phyloP scores from a whole-genome alignment of 1,140 invertebrate genomes.

The Drosophila parvula region DNA sequence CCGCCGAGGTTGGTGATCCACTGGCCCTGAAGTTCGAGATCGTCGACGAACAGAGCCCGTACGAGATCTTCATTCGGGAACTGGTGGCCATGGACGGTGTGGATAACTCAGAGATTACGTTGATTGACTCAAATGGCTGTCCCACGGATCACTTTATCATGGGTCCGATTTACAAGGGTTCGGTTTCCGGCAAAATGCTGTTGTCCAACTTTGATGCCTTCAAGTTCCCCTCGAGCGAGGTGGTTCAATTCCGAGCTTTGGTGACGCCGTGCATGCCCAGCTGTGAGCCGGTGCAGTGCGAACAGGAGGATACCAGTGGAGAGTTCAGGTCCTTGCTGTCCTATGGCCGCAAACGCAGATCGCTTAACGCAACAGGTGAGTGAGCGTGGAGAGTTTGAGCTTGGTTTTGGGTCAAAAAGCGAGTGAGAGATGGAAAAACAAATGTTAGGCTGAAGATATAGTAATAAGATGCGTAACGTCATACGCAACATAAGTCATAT shows the following conservation, averaged over 20 bases:
- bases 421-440: no score
- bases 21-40: constrained; percentile 96
- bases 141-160: constrained; percentile 96
- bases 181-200: constrained; percentile 90
- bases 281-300: constrained; percentile 95
- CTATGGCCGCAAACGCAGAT: constrained; percentile 87
- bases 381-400: background rate
- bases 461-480: no score
- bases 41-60: constrained; percentile 94
- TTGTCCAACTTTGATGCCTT: constrained; percentile 97
- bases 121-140: constrained; percentile 96
- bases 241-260: constrained; percentile 96
- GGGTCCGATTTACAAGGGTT: constrained; percentile 93
- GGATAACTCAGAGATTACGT: constrained; percentile 95
- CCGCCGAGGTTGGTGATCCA: constrained; percentile 94
- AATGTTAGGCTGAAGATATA: no score
- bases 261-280: constrained; percentile 96
- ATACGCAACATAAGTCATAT: background rate
- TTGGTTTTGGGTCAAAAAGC: no score
- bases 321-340: constrained; percentile 91
- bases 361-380: constrained; percentile 52
- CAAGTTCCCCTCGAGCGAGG: constrained; percentile 97
- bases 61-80: constrained; percentile 97
- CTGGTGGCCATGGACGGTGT: constrained; percentile 97
- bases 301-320: constrained; percentile 91